These are phyloP conservation scores for Trisateles emortualis DNA, from an alignment of 2,888 invertebrate genomes.

Conservation along the genomic window DNA sequence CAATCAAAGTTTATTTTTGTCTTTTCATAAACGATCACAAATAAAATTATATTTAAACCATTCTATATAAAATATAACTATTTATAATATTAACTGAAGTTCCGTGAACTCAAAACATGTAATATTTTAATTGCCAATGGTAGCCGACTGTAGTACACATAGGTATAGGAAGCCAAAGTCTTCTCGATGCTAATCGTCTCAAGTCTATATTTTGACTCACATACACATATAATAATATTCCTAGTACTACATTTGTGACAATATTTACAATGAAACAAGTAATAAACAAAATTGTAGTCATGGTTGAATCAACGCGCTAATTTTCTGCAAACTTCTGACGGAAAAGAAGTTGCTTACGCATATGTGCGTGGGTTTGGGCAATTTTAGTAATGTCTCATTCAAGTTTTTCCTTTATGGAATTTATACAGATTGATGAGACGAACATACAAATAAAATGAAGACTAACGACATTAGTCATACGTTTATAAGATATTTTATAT, in stretches of 20 bases:
- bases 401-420: background rate
- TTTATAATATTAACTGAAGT: no score
- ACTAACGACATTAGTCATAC: no score
- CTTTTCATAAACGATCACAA: background rate
- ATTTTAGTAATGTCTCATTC: slow-evolving; percentile 1
- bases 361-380: background rate
- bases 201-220: background rate
- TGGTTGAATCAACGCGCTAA: slow-evolving; percentile 5
- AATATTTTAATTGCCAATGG: no score
- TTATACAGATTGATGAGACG: background rate
- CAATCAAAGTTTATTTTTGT: no score
- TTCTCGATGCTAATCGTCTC: no score
- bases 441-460: background rate
- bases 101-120: no score
- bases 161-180: no score
- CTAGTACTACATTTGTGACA: background rate
- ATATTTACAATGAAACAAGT: slow-evolving; percentile 4
- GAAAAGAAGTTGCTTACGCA: background rate
- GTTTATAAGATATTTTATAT: no score
- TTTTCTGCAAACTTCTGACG: background rate
- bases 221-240: background rate
- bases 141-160: no score
- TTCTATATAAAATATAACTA: no score
- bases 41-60: background rate
- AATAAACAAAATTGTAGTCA: slow-evolving; percentile 14